Conservation (phyloP, 2,113 vertebrate species). For the Podiceps cristatus region DNA sequence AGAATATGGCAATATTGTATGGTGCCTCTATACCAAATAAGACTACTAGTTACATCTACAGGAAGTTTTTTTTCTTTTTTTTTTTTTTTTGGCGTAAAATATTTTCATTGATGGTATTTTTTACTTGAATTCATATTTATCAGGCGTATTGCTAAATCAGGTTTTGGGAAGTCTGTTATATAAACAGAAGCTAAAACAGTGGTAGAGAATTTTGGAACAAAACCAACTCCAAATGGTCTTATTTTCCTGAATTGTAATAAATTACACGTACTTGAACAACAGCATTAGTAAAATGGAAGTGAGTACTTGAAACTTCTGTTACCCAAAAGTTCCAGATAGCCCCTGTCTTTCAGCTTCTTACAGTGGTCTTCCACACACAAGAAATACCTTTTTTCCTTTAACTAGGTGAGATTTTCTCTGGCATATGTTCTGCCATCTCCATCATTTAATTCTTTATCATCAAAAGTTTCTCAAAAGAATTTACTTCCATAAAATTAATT, state of each 20-base stretch:
- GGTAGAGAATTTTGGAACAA: neutral
- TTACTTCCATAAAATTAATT: neutral
- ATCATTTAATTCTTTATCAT: neutral
- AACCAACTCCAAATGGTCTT: neutral
- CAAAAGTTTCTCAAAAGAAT: neutral
- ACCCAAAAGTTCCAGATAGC: neutral
- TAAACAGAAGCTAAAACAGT: neutral
- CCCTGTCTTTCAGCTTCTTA: neutral
- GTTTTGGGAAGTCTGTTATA: neutral
- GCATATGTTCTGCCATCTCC: neutral
- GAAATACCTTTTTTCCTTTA: neutral
- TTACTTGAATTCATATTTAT: neutral
- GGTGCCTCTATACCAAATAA: neutral
- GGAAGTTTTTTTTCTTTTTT: neutral
- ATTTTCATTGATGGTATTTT: neutral
- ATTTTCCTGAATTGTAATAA: neutral
- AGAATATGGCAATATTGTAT: neutral
- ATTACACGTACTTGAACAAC: neutral
- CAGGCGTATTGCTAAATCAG: neutral
- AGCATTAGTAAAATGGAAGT: neutral
- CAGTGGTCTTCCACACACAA: neutral
- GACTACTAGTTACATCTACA: fast-evolving
- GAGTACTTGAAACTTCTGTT: neutral
- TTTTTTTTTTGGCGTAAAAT: neutral
- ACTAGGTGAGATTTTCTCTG: neutral